Percentiles rank a stretch among this genome's conserved stretches.
Evolutionary conservation across 1,140 invertebrate species (phyloP).

Genomic region (Drosophila miranda): DNA sequence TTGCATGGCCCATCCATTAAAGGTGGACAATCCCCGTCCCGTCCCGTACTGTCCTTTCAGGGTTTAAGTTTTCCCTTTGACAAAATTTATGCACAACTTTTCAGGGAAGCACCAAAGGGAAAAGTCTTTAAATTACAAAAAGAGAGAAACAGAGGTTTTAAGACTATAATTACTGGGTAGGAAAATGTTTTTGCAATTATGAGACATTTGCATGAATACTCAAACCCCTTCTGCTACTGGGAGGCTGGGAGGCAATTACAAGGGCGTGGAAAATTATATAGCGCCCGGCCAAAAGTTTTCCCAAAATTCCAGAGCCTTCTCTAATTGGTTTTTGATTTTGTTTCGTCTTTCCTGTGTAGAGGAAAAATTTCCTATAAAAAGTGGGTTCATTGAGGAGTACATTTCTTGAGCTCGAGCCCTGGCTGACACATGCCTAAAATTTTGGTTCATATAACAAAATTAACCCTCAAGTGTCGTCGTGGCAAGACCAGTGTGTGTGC

Average conservation of each 20-base stretch:
- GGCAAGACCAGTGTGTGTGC: slow-evolving; percentile 23
- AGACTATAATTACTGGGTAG: slow-evolving; percentile 58
- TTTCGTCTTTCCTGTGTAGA: neutral
- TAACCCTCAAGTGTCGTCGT: slow-evolving; percentile 64
- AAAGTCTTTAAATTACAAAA: slow-evolving; percentile 29
- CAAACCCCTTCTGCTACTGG: no score
- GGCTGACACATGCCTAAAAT: slow-evolving; percentile 33
- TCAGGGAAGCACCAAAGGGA: neutral
- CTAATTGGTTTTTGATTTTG: slow-evolving; percentile 76
- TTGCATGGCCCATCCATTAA: no score
- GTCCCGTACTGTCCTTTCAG: no score
- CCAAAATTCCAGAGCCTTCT: slow-evolving; percentile 11
- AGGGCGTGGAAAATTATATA: slow-evolving; percentile 42
- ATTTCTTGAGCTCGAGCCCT: slow-evolving; percentile 17
- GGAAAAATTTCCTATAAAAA: slow-evolving; percentile 25
- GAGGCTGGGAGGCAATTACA: slow-evolving; percentile 43
- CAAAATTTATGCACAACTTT: slow-evolving; percentile 33
- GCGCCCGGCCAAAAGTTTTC: slow-evolving; percentile 39
- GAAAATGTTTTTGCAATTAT: slow-evolving; percentile 62
- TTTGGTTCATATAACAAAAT: slow-evolving; percentile 67
- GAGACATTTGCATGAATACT: slow-evolving; percentile 28
- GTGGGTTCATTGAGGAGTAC: slow-evolving; percentile 12
- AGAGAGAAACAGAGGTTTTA: slow-evolving; percentile 1
- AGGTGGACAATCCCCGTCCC: no score
- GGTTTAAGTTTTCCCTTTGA: no score